Evolutionary conservation across 1,140 invertebrate species (phyloP).

Genomic region (Forficula auricularia): DNA sequence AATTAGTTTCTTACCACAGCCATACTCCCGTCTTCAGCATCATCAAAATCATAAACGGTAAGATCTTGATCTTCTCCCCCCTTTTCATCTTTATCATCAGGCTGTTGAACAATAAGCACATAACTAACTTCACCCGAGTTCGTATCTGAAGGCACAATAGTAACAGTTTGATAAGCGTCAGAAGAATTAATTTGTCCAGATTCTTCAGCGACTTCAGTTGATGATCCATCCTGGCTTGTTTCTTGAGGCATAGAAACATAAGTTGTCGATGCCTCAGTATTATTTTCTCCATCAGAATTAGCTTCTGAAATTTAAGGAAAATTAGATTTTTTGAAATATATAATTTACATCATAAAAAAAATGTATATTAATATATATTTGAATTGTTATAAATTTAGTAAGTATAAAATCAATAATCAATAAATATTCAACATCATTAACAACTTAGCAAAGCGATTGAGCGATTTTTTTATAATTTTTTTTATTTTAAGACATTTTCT

Average conservation of each 20-base stretch:
- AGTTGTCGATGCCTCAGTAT: too few relatives aligned
- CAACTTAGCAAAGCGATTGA: too few relatives aligned
- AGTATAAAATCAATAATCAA: too few relatives aligned
- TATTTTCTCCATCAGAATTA: too few relatives aligned
- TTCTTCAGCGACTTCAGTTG: too few relatives aligned
- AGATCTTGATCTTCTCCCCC: constrained; percentile 25
- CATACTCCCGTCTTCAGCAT: constrained; percentile 31
- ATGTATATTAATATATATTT: too few relatives aligned
- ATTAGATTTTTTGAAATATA: neutral
- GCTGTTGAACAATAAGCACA: constrained; percentile 70
- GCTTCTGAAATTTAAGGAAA: neutral
- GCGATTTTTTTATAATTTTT: too few relatives aligned
- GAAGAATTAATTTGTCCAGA: constrained; percentile 31
- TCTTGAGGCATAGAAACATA: too few relatives aligned
- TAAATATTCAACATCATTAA: too few relatives aligned
- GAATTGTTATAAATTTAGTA: too few relatives aligned
- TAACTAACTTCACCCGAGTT: constrained; percentile 70
- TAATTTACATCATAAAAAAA: neutral
- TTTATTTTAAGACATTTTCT: too few relatives aligned
- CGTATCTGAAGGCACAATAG: constrained; percentile 65
- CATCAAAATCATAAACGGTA: constrained; percentile 38
- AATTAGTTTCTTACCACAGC: constrained; percentile 4
- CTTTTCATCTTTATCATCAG: constrained; percentile 32
- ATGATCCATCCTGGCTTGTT: too few relatives aligned
- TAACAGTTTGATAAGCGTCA: constrained; percentile 64